These are phyloP conservation scores for Heterodera carotae DNA, from an alignment of 1,140 invertebrate genomes.

Conservation along the genomic window DNA sequence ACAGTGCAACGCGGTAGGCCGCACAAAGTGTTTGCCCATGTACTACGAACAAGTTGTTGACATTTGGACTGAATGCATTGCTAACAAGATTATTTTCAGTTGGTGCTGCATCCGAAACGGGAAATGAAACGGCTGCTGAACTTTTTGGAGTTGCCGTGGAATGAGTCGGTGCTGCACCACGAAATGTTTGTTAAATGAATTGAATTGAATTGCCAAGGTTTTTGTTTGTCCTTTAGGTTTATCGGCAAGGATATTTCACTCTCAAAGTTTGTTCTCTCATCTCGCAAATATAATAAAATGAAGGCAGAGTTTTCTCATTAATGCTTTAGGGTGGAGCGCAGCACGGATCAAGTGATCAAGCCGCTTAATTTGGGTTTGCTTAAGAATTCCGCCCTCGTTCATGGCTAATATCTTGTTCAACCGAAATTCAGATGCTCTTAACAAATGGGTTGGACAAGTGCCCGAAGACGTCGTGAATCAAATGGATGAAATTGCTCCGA, in stretches of 20 bases:
- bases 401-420: background rate
- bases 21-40: slow-evolving; percentile 80
- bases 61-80: slow-evolving; percentile 1
- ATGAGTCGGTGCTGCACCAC: slow-evolving; percentile 92
- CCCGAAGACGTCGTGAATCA: slow-evolving; percentile 80
- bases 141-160: slow-evolving; percentile 91
- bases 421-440: slow-evolving; percentile 75
- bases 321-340: slow-evolving; percentile 83
- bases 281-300: slow-evolving; percentile 1
- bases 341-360: slow-evolving; percentile 97
- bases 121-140: slow-evolving; percentile 86
- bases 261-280: slow-evolving; percentile 77
- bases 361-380: slow-evolving; percentile 81
- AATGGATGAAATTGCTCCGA: slow-evolving; percentile 59
- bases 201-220: background rate
- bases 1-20: slow-evolving; percentile 72
- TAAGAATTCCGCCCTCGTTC: background rate
- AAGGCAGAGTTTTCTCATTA: slow-evolving; percentile 4
- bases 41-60: slow-evolving; percentile 84
- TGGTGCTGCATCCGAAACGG: slow-evolving; percentile 86
- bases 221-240: slow-evolving; percentile 66
- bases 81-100: slow-evolving; percentile 46
- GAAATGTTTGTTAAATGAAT: slow-evolving; percentile 71
- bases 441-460: slow-evolving; percentile 92
- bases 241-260: slow-evolving; percentile 88